phyloP scores from a whole-genome alignment of 2,113 vertebrate genomes.

The Phylloscopus trochiloides region DNA sequence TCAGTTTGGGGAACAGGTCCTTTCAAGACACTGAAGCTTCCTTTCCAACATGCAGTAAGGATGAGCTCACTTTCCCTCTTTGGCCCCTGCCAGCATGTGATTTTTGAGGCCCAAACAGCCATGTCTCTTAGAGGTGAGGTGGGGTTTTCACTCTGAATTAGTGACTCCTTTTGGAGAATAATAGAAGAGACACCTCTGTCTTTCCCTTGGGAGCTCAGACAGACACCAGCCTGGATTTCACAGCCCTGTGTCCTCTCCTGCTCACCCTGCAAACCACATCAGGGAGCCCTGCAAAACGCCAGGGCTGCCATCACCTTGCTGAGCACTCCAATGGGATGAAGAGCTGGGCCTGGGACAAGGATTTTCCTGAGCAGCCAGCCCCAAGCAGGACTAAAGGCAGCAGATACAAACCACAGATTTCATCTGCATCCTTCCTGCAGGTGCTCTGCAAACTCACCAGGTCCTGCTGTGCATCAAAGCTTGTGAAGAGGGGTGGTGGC shows the following conservation, averaged over 20 bases:
- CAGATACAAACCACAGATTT: not conserved
- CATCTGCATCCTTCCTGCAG: not conserved
- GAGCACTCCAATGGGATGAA: not conserved
- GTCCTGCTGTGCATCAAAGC: accelerated
- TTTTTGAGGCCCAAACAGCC: not conserved
- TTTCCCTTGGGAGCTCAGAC: not conserved
- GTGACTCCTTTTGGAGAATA: not conserved
- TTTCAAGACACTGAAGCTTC: not conserved
- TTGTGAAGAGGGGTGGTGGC: not conserved
- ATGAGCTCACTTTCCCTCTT: not conserved
- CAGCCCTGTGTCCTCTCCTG: not conserved
- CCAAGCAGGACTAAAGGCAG: not conserved
- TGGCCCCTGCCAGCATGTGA: not conserved
- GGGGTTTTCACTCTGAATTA: not conserved
- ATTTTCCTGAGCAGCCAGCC: not conserved
- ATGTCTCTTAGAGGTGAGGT: not conserved
- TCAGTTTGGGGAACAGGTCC: not conserved
- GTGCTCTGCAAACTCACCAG: not conserved
- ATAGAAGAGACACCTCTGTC: accelerated
- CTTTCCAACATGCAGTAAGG: accelerated
- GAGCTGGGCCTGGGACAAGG: not conserved
- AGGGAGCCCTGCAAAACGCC: not conserved
- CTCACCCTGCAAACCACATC: not conserved
- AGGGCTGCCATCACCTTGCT: not conserved
- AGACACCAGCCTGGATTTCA: not conserved